These are phyloP conservation scores for Myotis myotis DNA, from an alignment of 2,797 vertebrate genomes.

Conservation along the genomic window DNA sequence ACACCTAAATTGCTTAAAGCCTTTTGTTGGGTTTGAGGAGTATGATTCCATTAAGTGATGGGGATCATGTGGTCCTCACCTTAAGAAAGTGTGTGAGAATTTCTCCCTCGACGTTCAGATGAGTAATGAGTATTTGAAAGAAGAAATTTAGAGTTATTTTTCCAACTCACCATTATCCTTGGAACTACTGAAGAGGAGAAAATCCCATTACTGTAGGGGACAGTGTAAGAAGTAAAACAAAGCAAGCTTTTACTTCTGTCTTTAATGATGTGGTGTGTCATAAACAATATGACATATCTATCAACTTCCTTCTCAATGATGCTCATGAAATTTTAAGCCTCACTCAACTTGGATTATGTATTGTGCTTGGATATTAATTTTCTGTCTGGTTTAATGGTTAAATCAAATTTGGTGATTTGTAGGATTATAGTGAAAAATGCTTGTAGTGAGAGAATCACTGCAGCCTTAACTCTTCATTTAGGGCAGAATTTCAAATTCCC, in stretches of 20 bases:
- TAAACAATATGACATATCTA: neutral
- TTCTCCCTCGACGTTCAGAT: slow-evolving; percentile 39
- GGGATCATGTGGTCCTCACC: slow-evolving; percentile 41
- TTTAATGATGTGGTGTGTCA: neutral
- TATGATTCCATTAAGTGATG: slow-evolving; percentile 55
- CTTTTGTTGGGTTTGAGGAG: slow-evolving; percentile 39
- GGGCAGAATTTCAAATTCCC: neutral
- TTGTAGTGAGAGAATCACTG: neutral
- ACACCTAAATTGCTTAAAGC: slow-evolving; percentile 49
- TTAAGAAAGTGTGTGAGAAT: slow-evolving; percentile 32
- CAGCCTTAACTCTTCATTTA: neutral
- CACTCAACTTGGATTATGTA: neutral
- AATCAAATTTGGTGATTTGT: neutral
- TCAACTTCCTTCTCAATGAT: neutral
- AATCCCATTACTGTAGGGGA: neutral
- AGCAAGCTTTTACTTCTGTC: neutral
- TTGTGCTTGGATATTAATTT: slow-evolving; percentile 34
- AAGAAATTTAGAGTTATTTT: slow-evolving; percentile 60
- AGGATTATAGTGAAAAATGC: neutral
- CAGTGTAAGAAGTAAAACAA: neutral
- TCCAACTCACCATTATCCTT: neutral
- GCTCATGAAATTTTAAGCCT: neutral
- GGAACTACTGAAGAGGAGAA: neutral
- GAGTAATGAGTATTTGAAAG: slow-evolving; percentile 57
- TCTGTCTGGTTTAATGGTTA: slow-evolving; percentile 30